Base-by-base conservation (phyloP, 2,888 invertebrate species). In the Drosophila colorata region DNA sequence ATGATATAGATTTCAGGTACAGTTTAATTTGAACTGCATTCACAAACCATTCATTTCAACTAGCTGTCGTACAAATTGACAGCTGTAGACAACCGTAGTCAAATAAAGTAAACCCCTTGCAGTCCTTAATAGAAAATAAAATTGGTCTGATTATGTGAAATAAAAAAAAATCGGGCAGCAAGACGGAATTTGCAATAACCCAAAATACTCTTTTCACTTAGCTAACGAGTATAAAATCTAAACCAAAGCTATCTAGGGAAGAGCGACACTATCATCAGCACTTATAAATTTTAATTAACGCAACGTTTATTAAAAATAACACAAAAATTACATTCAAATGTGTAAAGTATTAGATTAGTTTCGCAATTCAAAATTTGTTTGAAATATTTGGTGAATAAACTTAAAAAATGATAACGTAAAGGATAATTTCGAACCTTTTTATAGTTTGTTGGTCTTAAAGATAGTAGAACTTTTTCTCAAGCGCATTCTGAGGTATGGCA, bases 381-480 rank as follows among this genome's bases (percentile, higher is more conserved):
- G 16, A n/a, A 9, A 18, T 6, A 18, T 9, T 33, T 13, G 11
- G 11, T 33, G 33, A 33, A n/a, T 13, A 7, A 28, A 16, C 37
- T 38, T 38, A 25, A 38, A 28, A 37, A 6, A 37, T 25, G 7
- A 49, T 1, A 4, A 2, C 16, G 37, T 2, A 25, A 37, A n/a
- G 18, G 2, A 2, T 25, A 23, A 6, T 23, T 33, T 13, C 33
- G 11, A 31, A 11, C 31, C 6, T 11, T 38, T 41, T 41, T 18
- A 9, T 31, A 31, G 16, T 20, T 31, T 18, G 2, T 11, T n/a
- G 2, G 9, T 14, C 18, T 93, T 95, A 96, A 48, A 96, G 93
- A 91, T 95, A 97, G 87, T 95, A 96, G 0, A 96, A 92, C 0
- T 95, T 93, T 23, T 94, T 94, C 48, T 94, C 94, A n/a, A 97